Evolutionary conservation across 2,888 invertebrate genomes (phyloP).

Genomic region (Trimorus sp.): DNA sequence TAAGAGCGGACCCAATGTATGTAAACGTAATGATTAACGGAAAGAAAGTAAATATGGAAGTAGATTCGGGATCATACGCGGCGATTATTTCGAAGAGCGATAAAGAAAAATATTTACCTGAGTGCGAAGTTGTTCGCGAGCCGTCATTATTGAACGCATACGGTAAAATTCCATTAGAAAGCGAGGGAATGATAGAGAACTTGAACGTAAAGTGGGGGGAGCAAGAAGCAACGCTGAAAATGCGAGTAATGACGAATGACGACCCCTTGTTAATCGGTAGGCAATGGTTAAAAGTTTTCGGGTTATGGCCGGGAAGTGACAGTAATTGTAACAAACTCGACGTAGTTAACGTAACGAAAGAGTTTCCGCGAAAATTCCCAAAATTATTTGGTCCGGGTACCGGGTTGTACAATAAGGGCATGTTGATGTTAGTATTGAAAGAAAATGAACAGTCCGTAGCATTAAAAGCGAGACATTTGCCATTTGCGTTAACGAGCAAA

Average conservation of each 20-base stretch:
- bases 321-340: too few species aligned
- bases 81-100: background rate
- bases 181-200: background rate
- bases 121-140: background rate
- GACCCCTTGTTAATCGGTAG: background rate
- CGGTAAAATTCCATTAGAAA: slow-evolving; percentile 4
- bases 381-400: too few species aligned
- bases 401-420: too few species aligned
- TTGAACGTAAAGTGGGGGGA: background rate
- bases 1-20: slow-evolving; percentile 2
- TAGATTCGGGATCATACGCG: slow-evolving; percentile 1
- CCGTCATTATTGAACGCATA: background rate
- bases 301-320: too few species aligned
- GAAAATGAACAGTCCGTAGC: too few species aligned
- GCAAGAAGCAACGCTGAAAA: background rate
- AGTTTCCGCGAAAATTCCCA: too few species aligned
- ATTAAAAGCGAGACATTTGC: too few species aligned
- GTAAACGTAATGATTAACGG: slow-evolving; percentile 8
- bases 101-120: too few species aligned
- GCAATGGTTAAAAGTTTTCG: too few species aligned
- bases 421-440: too few species aligned
- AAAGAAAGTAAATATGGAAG: slow-evolving; percentile 3
- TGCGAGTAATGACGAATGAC: background rate
- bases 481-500: too few species aligned
- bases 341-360: too few species aligned